A percentile compares a stretch with the other conserved stretches of the same genome.
These are phyloP conservation scores for Deroplatys truncata DNA, from an alignment of 2,888 invertebrate species.

Conservation along the genomic window DNA sequence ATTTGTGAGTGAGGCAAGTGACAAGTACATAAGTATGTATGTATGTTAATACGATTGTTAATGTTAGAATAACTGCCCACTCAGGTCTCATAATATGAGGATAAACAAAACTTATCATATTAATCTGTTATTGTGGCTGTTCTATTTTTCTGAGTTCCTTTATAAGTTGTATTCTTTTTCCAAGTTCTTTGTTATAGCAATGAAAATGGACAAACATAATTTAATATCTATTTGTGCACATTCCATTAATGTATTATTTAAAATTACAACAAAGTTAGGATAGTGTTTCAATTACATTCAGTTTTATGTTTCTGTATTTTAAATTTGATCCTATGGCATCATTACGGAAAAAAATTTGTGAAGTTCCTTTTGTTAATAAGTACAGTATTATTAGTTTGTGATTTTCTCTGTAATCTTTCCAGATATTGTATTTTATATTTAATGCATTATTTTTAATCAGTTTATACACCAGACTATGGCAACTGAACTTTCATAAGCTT, in stretches of 20 bases:
- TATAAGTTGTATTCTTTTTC: not conserved
- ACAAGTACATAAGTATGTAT: not conserved
- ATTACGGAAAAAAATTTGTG: not conserved
- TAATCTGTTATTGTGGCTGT: conserved; percentile 4
- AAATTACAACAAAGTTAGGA: not conserved
- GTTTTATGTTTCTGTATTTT: not conserved
- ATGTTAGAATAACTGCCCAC: conserved; percentile 12
- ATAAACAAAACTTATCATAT: not conserved
- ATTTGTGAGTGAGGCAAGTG: not conserved
- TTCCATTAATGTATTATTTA: not conserved
- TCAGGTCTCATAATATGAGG: conserved; percentile 14
- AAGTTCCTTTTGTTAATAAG: conserved; percentile 23
- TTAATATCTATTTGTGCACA: not conserved
- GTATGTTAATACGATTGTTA: not conserved
- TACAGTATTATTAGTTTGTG: not conserved
- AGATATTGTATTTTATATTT: not conserved
- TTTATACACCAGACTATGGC: not conserved
- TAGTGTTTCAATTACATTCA: not conserved
- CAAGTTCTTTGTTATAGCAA: not conserved
- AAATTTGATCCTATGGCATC: conserved; percentile 18
- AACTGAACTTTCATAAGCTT: not conserved
- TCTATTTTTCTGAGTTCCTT: conserved; percentile 2
- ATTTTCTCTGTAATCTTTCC: not conserved
- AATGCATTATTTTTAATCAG: not conserved
- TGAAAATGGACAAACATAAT: not conserved